Evolutionary conservation across 2,113 vertebrate genomes (phyloP).

Genomic region (Istiophorus platypterus): DNA sequence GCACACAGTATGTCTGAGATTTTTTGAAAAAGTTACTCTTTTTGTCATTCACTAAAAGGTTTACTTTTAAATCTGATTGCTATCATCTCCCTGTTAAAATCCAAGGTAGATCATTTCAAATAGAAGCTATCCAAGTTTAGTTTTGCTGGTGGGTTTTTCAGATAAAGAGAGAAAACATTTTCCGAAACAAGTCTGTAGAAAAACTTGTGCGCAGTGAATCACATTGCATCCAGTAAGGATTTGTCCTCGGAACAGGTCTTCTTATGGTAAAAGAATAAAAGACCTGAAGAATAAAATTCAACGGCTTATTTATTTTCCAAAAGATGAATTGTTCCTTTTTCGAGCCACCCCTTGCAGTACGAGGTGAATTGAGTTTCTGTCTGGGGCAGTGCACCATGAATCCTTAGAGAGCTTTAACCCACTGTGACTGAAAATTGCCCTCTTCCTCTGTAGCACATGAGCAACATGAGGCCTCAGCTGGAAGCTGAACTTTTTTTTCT

Average conservation of each 20-base stretch:
- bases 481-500: neutral
- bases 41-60: conserved; percentile 5
- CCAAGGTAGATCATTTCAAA: neutral
- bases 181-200: neutral
- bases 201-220: neutral
- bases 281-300: neutral
- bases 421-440: conserved; percentile 42
- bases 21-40: neutral
- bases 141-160: neutral
- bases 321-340: neutral
- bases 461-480: conserved; percentile 59
- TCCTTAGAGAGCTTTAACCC: conserved; percentile 24
- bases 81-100: conserved; percentile 8
- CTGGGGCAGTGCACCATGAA: conserved; percentile 6
- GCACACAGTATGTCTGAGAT: conserved; percentile 84
- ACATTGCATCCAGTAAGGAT: too few species aligned
- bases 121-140: neutral
- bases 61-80: neutral
- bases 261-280: neutral
- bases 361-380: neutral
- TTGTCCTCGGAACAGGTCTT: neutral
- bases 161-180: neutral
- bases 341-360: neutral
- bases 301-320: conserved; percentile 35
- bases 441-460: conserved; percentile 73